Base-by-base conservation (phyloP, 2,797 vertebrate genomes). In the Spatula clypeata region DNA sequence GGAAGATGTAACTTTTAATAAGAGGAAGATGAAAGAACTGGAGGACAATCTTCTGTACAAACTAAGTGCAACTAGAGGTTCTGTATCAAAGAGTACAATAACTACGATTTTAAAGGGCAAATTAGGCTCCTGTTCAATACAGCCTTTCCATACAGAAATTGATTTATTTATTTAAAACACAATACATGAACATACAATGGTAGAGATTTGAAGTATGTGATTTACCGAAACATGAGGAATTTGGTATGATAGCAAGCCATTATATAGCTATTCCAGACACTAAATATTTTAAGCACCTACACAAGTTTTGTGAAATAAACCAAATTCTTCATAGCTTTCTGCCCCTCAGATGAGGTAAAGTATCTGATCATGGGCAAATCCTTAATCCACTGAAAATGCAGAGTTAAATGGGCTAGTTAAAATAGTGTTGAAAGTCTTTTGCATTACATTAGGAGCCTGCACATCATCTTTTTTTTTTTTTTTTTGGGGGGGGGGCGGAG, bases 31-130 rank as follows among this genome's bases (percentile, higher is more conserved):
- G 98, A 98, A 98, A 90, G 98, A 98, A 94, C 97, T 98, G 45
- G 98, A 98, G 96, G 98, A 98, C 80, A 98, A 98, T 67, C 98
- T 98, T 42, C 97, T 98, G 31, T 98, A 97, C 89, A 98, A 98
- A 96, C 93, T 98, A 88, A 98, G 94, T 45, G 45, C 98, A 92
- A 98, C 98, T 13, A 97, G 97, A 98, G 98, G 98, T 98, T 97
- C 60, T 79, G 45, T 94, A 64, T 81, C 87, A 44, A 94, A 93
- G 72, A 51, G 53, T 92, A 65, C 36, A 81, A 55, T 34, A 86
- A 54, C 8, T 21, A 32, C 9, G 4, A 67, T 86, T 88, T 66
- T 66, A 34, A 36, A 24, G 49, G 62, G 38, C 27, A 76, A 23
- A 73, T 73, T 82, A 87, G 82, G 10, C 3, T 82, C 17, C 57